Percentiles rank a stretch among this genome's conserved stretches.
Evolutionary conservation across 2,113 vertebrate genomes (phyloP).

Genomic region (Cryptomyrus ogoouensis): DNA sequence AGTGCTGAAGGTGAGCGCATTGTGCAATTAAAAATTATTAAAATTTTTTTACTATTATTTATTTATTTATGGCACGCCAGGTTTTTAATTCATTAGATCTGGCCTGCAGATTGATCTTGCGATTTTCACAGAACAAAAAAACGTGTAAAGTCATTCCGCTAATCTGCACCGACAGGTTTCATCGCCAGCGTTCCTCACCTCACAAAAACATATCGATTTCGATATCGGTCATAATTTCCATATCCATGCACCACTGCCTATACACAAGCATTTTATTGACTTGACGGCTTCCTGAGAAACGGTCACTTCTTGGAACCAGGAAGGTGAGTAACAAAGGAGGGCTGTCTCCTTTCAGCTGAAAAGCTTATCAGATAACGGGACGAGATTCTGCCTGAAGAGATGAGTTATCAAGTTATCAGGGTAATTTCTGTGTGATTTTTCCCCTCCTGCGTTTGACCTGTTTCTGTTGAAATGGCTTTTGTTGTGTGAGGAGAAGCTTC

Average conservation of each 20-base stretch:
- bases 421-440: neutral
- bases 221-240: neutral
- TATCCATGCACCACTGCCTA: neutral
- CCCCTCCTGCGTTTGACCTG: neutral
- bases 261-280: neutral
- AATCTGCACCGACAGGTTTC: neutral
- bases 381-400: neutral
- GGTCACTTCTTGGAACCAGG: neutral
- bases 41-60: too few species aligned
- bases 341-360: neutral
- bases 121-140: neutral
- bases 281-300: neutral
- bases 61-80: neutral
- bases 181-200: neutral
- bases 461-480: neutral
- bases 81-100: neutral
- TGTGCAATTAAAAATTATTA: neutral
- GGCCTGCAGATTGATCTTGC: neutral
- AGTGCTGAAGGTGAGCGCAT: neutral
- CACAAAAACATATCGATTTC: neutral
- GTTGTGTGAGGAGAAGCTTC: neutral
- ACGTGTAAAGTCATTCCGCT: neutral
- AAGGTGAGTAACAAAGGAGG: neutral
- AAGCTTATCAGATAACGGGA: neutral
- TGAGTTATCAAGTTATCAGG: neutral